Base-by-base conservation (phyloP, 2,888 invertebrate species). In the Eupsilia transversa region DNA sequence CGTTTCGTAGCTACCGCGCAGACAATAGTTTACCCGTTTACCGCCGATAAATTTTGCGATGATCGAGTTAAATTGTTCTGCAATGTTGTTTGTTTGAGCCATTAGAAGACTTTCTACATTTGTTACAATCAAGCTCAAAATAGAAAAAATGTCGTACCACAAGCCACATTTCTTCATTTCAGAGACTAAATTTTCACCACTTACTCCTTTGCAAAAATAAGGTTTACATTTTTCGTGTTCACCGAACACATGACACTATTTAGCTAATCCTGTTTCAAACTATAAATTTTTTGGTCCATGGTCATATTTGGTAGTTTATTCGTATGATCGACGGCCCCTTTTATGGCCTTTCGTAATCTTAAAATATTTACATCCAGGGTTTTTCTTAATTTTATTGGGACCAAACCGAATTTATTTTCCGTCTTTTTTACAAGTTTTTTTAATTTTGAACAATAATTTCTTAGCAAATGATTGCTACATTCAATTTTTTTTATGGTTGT, bases 401-500 rank as follows among this genome's bases (percentile, higher is more conserved):
- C 27, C n/a, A 41, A 27, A 27, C 41, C 61, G 27, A 61, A 38
- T 41, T 61, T 61, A 27, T 61, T 61, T 61, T 61, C 61, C 0
- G 61, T 60, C 41, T 14, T 61, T 61, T 41, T 61, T 61, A 41
- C 27, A 17, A 61, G 1, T 5, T 27, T 41, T 41, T 41, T 38
- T 27, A 41, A 17, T 41, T 27, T 61, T 27, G n/a, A 27, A 14
- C 38, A 61, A 60, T 14, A 60, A 38, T 38, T 38, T 35, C 60
- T 12, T n/a, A 60, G 35, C 35, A 60, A 60, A 38, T 61, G 60
- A 41, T 61, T 61, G 38, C 41, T 61, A 41, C 27, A 61, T 41
- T 61, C n/a, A 38, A 38, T 41, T 41, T 60, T 60, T 60, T 41
- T 61, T 14, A 61, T 61, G 17, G 5, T 38, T 14, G 38, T 38